These are phyloP conservation scores for Fulica atra DNA, from an alignment of 2,113 vertebrate genomes.

Conservation along the genomic window DNA sequence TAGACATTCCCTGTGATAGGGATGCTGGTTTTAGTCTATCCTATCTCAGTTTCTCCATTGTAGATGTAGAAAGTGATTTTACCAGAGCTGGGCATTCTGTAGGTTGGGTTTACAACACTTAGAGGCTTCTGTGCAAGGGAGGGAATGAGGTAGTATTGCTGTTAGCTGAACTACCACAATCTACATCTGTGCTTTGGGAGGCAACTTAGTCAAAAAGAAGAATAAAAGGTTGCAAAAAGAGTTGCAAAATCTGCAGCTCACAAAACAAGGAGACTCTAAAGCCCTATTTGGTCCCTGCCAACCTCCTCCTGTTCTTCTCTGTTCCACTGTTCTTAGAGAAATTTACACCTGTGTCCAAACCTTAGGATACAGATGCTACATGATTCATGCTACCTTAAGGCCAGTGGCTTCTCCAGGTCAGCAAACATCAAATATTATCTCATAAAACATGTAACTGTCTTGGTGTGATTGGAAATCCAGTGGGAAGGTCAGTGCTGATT, in stretches of 20 bases:
- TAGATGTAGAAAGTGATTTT: background rate
- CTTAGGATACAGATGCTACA: background rate
- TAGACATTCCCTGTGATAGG: background rate
- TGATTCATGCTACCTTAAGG: background rate
- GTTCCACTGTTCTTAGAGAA: background rate
- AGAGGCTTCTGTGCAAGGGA: background rate
- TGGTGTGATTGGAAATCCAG: background rate
- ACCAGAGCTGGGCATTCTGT: background rate
- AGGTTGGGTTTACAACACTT: background rate
- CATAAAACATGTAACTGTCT: background rate
- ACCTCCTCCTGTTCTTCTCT: background rate
- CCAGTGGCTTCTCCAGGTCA: background rate
- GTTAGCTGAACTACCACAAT: background rate
- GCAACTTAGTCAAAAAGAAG: background rate
- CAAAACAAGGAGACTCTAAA: background rate
- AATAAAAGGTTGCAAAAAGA: background rate
- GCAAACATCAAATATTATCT: background rate
- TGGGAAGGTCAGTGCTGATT: background rate
- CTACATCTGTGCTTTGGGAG: background rate
- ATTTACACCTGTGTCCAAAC: background rate
- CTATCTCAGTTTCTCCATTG: background rate
- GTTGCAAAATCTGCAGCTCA: background rate
- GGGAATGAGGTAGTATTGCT: background rate
- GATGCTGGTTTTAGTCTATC: background rate
- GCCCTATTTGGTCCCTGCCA: background rate